Evolutionary conservation across 2,797 vertebrate genomes (phyloP).

Genomic region (Limnodromus scolopaceus): DNA sequence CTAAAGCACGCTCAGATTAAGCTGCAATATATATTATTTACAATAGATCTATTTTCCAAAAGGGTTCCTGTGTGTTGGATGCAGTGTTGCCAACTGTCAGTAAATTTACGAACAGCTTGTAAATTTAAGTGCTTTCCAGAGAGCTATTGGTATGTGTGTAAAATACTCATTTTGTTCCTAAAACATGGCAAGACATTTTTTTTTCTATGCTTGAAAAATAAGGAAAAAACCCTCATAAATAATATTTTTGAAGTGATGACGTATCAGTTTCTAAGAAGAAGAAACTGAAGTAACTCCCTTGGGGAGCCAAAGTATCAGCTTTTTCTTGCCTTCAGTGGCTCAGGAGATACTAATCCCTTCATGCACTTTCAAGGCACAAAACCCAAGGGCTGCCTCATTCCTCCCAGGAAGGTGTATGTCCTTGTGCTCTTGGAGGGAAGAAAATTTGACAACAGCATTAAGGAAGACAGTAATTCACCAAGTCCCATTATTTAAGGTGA

Average conservation of each 20-base stretch:
- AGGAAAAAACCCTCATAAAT: slow-evolving; percentile 13
- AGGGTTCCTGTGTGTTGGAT: slow-evolving; percentile 53
- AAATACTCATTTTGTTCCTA: slow-evolving; percentile 73
- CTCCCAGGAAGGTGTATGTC: not conserved
- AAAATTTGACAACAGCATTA: not conserved
- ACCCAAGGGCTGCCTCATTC: not conserved
- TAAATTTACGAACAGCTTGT: slow-evolving; percentile 69
- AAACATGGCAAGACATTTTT: slow-evolving; percentile 45
- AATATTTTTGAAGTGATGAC: not conserved
- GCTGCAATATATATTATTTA: slow-evolving; percentile 55
- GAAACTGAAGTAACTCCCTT: not conserved
- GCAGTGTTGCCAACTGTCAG: slow-evolving; percentile 67
- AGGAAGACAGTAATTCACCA: not conserved
- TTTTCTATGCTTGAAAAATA: slow-evolving; percentile 26
- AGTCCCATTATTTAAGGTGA: not conserved
- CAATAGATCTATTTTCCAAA: slow-evolving; percentile 69
- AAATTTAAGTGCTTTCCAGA: slow-evolving; percentile 76
- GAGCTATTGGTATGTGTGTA: slow-evolving; percentile 66
- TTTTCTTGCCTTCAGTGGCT: not conserved
- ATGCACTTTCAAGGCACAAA: not conserved
- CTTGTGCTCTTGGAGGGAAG: not conserved
- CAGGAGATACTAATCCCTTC: not conserved
- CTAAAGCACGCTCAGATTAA: slow-evolving; percentile 22
- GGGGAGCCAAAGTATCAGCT: not conserved
- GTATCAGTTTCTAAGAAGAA: not conserved